phyloP scores from a whole-genome alignment of 2,888 invertebrate species.

The Lapara coniferarum region DNA sequence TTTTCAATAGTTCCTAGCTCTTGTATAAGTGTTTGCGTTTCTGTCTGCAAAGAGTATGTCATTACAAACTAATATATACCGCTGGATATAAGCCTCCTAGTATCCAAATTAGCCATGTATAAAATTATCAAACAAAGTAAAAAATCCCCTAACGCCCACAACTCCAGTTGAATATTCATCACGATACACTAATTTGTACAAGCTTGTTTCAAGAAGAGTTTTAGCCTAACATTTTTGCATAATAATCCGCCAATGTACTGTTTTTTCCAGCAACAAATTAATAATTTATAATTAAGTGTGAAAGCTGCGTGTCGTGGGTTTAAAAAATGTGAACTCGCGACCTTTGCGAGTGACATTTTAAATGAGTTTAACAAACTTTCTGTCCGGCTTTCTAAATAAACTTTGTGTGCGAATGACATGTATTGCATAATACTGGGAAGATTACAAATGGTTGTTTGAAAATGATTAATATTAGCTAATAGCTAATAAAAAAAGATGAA shows the following conservation, averaged over 20 bases:
- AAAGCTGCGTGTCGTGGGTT: slow-evolving; percentile 21
- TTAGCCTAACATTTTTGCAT: slow-evolving; percentile 1
- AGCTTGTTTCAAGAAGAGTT: slow-evolving; percentile 5
- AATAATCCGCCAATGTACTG: background rate
- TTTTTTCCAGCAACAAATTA: slow-evolving; percentile 1
- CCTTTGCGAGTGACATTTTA: slow-evolving; percentile 25
- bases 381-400: slow-evolving; percentile 23
- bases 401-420: background rate
- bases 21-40: no score
- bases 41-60: no score
- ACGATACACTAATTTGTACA: slow-evolving; percentile 5
- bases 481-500: no score
- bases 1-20: no score
- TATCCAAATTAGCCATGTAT: background rate
- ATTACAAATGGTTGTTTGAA: background rate
- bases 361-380: slow-evolving; percentile 11
- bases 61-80: background rate
- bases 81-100: background rate
- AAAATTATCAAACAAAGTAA: background rate
- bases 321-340: slow-evolving; percentile 13
- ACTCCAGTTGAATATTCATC: slow-evolving; percentile 9
- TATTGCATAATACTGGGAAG: background rate
- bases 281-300: slow-evolving; percentile 20
- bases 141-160: background rate
- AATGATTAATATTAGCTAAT: no score